Evolutionary conservation across 2,797 vertebrate genomes (phyloP), one percentile per base, ranked within the genome.

Genomic region (Botia almorhae): DNA sequence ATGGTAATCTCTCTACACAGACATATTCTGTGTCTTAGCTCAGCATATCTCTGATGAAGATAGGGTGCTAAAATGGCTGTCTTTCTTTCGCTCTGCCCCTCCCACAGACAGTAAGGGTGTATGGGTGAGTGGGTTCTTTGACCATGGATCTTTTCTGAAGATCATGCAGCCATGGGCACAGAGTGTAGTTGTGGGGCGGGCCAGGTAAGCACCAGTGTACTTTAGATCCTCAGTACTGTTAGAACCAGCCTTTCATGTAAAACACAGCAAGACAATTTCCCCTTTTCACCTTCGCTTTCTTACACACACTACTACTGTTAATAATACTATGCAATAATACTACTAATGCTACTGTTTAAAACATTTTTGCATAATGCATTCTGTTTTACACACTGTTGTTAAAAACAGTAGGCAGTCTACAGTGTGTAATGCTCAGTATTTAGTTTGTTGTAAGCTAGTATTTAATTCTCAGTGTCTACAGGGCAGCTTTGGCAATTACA

Each of bases 91-190:
- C 4, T 78, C 4, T 4, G n/a, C 29, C 1, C n/a, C 55, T 56
- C 8, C 29, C 33, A 12, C 85, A 99, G 97, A 91, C 90, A 95
- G 95, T 16, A 99, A 99, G 83, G 96, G 96, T 74, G 95, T 96
- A 29, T 97, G 95, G 95, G 91, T 96, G 81, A 97, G 91, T 55
- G 96, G 97, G n/a, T 98, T 99, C 93, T 99, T 99, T 13, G 97
- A 99, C 91, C 90, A 94, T 0, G 96, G 96, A 70, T 98, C 98
- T 0, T 98, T 98, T 91, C 91, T 96, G 87, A 97, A 98, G 91
- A 97, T 98, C 87, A 97, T 98, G 97, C 97, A 98, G 87, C 97
- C 97, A 0, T 99, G 97, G 97, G 97, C 97, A 55, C 96, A 99
- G 92, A 99, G 97, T 0, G 98, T 99, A 72, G 95, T 99, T 84